Base-by-base conservation (phyloP, 2,888 invertebrate species). In the Sepiola atlantica region DNA sequence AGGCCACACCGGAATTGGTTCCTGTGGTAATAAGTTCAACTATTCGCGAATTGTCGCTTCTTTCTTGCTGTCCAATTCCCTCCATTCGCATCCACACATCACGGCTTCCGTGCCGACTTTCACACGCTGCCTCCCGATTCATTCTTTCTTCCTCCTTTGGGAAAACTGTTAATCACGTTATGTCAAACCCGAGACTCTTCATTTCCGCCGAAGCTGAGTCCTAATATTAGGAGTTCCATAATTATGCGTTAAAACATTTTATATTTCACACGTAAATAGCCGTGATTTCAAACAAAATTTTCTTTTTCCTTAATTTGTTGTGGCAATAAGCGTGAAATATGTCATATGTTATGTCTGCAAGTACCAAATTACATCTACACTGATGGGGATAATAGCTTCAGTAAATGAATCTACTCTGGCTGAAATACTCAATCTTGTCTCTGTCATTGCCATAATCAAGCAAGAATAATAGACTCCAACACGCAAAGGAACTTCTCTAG, bases 1-100 rank as follows among this genome's bases (percentile, higher is more conserved):
- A n/a, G 77, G 77, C 77, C 77, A 77, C 77, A n/a, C n/a, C 14
- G 77, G 77, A 77, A 77, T 77, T 77, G 77, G n/a, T n/a, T 77
- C 77, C 14, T 77, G 14, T 77, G n/a, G 45, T 32, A 77, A 77
- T 77, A 77, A n/a, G 77, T 77, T 77, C 77, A n/a, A 77, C 77
- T 77, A n/a, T 16, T 32, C n/a, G n/a, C 14, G 77, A 77, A 32
- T 77, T 1, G 18, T 32, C 18, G n/a, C 77, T 77, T 77, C 32
- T 32, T 21, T 14, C 32, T 77, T 24, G n/a, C 77, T 77, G 77
- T 32, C 77, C 77, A 32, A 77, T 6, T 77, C 77, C 16, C n/a
- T n/a, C 16, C n/a, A n/a, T 77, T 77, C n/a, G n/a, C 14, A 77
- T 16, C 77, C n/a, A 77, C n/a, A 32, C 77, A 8, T 77, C 77